phyloP scores from a whole-genome alignment of 2,113 vertebrate genomes.

The Hoplias malabaricus region DNA sequence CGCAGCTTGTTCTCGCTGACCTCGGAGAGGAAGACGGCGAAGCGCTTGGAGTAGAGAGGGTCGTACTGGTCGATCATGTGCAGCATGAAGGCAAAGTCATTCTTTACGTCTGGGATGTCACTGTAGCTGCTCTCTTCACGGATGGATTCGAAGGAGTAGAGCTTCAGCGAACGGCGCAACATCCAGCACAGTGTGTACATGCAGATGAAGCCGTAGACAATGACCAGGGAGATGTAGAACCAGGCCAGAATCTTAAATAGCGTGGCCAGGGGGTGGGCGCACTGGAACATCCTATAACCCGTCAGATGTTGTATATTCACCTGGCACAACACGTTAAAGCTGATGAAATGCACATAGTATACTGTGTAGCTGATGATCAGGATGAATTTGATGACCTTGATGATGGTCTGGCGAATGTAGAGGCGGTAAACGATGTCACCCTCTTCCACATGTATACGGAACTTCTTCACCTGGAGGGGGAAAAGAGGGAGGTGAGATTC shows the following conservation, averaged over 20 bases:
- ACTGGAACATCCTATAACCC: slow-evolving; percentile 88
- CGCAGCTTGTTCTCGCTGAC: slow-evolving; percentile 97
- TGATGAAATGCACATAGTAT: slow-evolving; percentile 88
- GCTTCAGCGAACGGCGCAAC: slow-evolving; percentile 90
- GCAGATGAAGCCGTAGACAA: slow-evolving; percentile 92
- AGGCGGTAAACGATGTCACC: slow-evolving; percentile 95
- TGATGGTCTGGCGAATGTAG: slow-evolving; percentile 95
- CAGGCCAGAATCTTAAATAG: slow-evolving; percentile 96
- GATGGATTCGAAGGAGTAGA: slow-evolving; percentile 96
- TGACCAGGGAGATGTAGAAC: slow-evolving; percentile 95
- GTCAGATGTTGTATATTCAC: slow-evolving; percentile 92
- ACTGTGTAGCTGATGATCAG: slow-evolving; percentile 93
- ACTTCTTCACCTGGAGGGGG: slow-evolving; percentile 83
- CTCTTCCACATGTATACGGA: slow-evolving; percentile 92
- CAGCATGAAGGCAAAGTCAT: slow-evolving; percentile 98
- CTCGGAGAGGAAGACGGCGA: slow-evolving; percentile 94
- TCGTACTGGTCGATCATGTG: slow-evolving; percentile 97
- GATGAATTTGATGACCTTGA: slow-evolving; percentile 96
- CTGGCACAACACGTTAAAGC: slow-evolving; percentile 84
- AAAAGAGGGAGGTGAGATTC: not conserved
- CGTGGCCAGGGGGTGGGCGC: slow-evolving; percentile 93
- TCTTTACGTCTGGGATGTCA: slow-evolving; percentile 95
- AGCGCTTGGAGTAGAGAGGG: slow-evolving; percentile 95
- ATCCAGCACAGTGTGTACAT: slow-evolving; percentile 98
- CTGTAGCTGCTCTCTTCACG: slow-evolving; percentile 97